A percentile compares a stretch with the other conserved stretches of the same genome.
phyloP scores from a whole-genome alignment of 2,888 invertebrate genomes.

The Ophioninae sp. region DNA sequence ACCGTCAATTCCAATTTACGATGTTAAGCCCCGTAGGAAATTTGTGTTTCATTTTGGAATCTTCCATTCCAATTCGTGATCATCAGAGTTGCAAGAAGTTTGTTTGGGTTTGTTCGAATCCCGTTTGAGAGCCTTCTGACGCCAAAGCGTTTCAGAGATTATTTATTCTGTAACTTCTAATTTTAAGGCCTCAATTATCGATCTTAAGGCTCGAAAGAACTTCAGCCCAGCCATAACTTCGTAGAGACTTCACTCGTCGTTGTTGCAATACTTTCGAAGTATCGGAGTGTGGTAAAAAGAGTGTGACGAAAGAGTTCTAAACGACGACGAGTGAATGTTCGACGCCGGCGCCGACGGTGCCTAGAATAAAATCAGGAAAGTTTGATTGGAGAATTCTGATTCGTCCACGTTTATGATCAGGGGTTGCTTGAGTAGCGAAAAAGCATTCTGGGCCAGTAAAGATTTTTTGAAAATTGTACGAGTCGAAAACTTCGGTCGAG shows the following conservation, averaged over 20 bases:
- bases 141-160: too few relatives aligned
- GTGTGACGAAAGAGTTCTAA: constrained; percentile 53
- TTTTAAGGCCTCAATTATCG: too few relatives aligned
- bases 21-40: too few relatives aligned
- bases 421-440: constrained; percentile 84
- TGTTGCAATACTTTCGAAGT: background rate
- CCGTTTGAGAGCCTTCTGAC: too few relatives aligned
- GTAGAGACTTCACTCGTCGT: background rate
- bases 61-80: too few relatives aligned
- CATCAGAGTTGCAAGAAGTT: too few relatives aligned
- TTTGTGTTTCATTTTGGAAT: too few relatives aligned
- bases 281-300: background rate
- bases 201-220: background rate
- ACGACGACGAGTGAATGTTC: constrained; percentile 82
- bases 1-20: too few relatives aligned
- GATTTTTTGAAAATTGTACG: constrained; percentile 82
- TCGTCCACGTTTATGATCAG: constrained; percentile 83
- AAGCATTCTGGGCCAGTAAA: constrained; percentile 82
- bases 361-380: constrained; percentile 85
- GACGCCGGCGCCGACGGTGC: constrained; percentile 85
- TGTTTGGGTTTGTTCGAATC: too few relatives aligned
- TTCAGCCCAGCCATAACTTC: background rate
- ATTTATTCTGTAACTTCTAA: too few relatives aligned
- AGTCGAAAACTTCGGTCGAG: constrained; percentile 80
- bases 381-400: constrained; percentile 85